phyloP scores from a whole-genome alignment of 2,888 invertebrate species.

The Prosopocoilus inquinatus region DNA sequence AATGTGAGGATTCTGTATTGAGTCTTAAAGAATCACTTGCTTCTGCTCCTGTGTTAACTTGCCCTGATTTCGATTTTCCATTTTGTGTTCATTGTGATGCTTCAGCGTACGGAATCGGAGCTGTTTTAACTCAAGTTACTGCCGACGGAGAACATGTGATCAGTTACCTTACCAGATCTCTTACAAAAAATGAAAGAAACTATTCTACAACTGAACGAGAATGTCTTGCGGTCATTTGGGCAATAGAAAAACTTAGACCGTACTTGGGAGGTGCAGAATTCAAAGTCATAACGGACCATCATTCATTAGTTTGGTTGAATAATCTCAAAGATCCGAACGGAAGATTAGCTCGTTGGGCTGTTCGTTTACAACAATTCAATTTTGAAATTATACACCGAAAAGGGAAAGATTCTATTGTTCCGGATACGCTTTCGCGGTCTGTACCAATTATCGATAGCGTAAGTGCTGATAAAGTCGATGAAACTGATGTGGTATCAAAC shows the following conservation, averaged over 20 bases:
- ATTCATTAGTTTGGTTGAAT: slow-evolving; percentile 14
- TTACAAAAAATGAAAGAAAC: slow-evolving; percentile 18
- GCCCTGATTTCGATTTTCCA: slow-evolving; percentile 17
- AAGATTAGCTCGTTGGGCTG: slow-evolving; percentile 26
- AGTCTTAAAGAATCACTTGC: slow-evolving; percentile 13
- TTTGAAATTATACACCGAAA: slow-evolving; percentile 25
- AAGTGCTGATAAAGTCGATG: too few relatives aligned
- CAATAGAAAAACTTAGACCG: slow-evolving; percentile 10
- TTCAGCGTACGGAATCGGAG: slow-evolving; percentile 7
- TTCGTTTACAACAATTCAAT: slow-evolving; percentile 26
- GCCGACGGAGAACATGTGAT: slow-evolving; percentile 9
- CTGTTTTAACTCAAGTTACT: slow-evolving; percentile 12
- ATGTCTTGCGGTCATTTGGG: slow-evolving; percentile 19
- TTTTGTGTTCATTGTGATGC: slow-evolving; percentile 17
- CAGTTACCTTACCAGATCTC: slow-evolving; percentile 9
- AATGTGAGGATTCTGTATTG: slow-evolving; percentile 18
- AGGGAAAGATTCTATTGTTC: too few relatives aligned
- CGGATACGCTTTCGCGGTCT: too few relatives aligned
- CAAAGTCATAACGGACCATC: slow-evolving; percentile 22
- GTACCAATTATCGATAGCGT: too few relatives aligned
- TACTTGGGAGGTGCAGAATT: slow-evolving; percentile 25
- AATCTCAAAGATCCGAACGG: slow-evolving; percentile 25
- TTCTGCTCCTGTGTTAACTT: slow-evolving; percentile 13
- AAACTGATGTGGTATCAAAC: too few relatives aligned
- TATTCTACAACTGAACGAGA: slow-evolving; percentile 23